phyloP scores from a whole-genome alignment of 2,797 vertebrate genomes.

The Squalus acanthias region DNA sequence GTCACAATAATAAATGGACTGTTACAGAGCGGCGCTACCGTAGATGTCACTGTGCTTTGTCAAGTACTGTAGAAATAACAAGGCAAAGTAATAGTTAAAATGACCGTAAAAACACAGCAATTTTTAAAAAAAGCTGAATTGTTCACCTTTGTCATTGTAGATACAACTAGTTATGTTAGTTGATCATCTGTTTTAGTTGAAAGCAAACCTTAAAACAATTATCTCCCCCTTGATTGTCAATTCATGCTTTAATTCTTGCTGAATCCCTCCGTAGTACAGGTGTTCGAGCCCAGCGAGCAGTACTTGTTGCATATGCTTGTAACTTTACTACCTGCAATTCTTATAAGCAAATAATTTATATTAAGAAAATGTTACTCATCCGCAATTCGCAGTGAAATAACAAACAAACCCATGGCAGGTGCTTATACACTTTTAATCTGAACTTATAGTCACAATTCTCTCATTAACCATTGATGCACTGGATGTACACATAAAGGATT shows the following conservation, averaged over 20 bases:
- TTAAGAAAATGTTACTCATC: neutral
- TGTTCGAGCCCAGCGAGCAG: neutral
- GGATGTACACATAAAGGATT: neutral
- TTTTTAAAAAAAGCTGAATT: neutral
- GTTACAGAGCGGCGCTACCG: neutral
- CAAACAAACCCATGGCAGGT: neutral
- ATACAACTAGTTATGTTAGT: neutral
- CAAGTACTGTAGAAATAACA: neutral
- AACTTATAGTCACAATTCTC: too few relatives aligned
- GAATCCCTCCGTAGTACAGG: neutral
- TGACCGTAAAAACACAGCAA: neutral
- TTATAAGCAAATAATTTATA: neutral
- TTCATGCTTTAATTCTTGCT: neutral
- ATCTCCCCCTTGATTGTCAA: neutral
- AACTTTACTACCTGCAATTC: neutral
- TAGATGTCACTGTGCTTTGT: neutral
- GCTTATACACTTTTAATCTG: neutral
- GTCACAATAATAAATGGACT: neutral
- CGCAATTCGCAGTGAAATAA: neutral
- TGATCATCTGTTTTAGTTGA: neutral
- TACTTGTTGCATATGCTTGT: neutral
- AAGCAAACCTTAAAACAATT: neutral
- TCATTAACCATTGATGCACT: neutral
- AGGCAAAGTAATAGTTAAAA: neutral
- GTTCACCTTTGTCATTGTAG: neutral